Evolutionary conservation across 2,797 vertebrate genomes (phyloP).

Genomic region (Lacerta agilis): DNA sequence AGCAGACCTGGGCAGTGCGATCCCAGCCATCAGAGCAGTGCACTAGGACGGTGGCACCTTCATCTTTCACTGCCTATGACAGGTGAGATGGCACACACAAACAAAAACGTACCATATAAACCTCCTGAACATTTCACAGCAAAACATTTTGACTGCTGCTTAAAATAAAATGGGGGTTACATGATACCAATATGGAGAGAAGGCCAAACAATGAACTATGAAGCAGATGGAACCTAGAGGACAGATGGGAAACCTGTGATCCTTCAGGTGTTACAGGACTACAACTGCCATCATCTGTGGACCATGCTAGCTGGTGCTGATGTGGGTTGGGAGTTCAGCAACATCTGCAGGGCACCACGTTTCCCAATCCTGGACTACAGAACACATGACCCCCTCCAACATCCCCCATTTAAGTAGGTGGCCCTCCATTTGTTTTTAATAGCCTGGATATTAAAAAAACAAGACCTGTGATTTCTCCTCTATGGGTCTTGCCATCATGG

Average conservation of each 20-base stretch:
- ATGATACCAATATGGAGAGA: neutral
- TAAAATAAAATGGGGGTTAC: neutral
- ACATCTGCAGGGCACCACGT: too few relatives aligned
- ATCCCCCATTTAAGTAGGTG: neutral
- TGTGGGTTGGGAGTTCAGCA: too few relatives aligned
- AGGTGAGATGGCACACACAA: constrained; percentile 35
- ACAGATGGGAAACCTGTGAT: neutral
- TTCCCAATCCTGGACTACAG: neutral
- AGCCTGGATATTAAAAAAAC: neutral
- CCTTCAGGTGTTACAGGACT: too few relatives aligned
- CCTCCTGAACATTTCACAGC: neutral
- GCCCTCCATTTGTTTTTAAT: neutral
- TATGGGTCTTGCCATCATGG: neutral
- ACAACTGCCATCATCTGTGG: too few relatives aligned
- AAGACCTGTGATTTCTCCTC: neutral
- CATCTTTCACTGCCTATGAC: constrained; percentile 79
- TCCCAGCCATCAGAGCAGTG: constrained; percentile 88
- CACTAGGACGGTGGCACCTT: constrained; percentile 82
- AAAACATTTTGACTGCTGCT: neutral
- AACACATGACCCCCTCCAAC: neutral
- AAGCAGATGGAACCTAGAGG: neutral
- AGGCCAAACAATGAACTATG: neutral
- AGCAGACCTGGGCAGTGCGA: constrained; percentile 84
- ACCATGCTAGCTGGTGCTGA: too few relatives aligned
- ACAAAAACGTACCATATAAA: neutral